Evolutionary conservation across 2,113 vertebrate genomes (phyloP), one percentile per base, ranked within the genome.

Genomic region (Hippolais icterina): DNA sequence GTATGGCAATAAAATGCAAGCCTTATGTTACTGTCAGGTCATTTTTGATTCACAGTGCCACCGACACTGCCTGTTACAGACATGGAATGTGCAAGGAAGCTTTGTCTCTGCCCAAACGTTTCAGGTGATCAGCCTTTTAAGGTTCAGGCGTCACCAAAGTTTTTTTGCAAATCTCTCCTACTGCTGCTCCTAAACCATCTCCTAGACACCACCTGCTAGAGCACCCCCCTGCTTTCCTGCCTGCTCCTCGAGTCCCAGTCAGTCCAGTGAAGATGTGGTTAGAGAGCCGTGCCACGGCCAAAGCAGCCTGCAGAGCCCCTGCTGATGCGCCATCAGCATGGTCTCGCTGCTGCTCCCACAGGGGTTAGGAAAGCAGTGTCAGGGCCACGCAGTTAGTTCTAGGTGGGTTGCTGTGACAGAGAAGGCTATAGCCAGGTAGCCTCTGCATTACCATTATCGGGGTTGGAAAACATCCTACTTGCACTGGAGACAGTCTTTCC

Each of bases 401-500:
- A 2, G 89, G 88, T 42, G 78, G 90, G 80, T 47, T 54, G 89
- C 95, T 90, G 60, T 44, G 49, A 23, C 61, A 83, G 37, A 95
- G 96, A 97, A 95, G 97, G 98, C 98, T 97, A 98, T 97, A 98
- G 98, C 98, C 98, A 97, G 97, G 93, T 93, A 97, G 98, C 98
- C 98, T 97, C 98, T 98, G 98, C 97, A 98, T 99, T 99, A 99
- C 99, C 99, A 97, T 99, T 99, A 95, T 99, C 99, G 71, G 98
- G 98, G 98, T 98, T 99, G 98, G 99, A 98, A 99, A 99, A 99
- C 99, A 99, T 99, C 99, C 99, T 99, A 99, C 99, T 99, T 99
- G 99, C 99, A 98, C 99, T 99, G 98, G 99, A 99, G 97, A 99
- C 99, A n/a, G 99, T 99, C 98, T 99, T 99, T 91, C 99, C 99